These are phyloP conservation scores for Pachliopta kotzebuea DNA, from an alignment of 2,888 invertebrate species.

Conservation along the genomic window DNA sequence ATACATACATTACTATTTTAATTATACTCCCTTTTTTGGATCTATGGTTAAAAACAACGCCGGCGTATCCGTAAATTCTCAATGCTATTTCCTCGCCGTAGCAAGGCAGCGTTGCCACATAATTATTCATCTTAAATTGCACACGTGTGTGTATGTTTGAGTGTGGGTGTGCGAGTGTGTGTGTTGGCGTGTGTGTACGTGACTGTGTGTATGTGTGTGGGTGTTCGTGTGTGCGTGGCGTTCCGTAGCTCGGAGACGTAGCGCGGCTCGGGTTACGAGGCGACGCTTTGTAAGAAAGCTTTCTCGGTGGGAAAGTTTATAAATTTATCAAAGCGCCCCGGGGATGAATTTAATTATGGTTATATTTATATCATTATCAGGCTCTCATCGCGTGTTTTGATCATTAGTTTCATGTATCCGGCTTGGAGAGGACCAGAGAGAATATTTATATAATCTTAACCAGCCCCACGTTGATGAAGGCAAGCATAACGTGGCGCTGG, in stretches of 20 bases:
- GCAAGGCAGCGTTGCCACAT: conserved; percentile 76
- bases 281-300: conserved; percentile 65
- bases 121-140: conserved; percentile 81
- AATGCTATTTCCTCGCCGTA: conserved; percentile 51
- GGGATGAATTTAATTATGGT: conserved; percentile 54
- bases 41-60: background rate
- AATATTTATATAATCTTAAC: too few relatives aligned
- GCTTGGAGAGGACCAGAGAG: too few relatives aligned
- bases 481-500: too few relatives aligned
- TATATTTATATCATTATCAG: background rate
- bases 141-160: conserved; percentile 60
- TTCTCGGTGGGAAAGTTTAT: conserved; percentile 63
- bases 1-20: too few relatives aligned
- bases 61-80: conserved; percentile 43
- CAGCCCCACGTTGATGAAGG: too few relatives aligned
- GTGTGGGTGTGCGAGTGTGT: background rate
- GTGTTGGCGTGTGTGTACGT: too few relatives aligned
- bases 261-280: conserved; percentile 60
- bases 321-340: conserved; percentile 69
- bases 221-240: too few relatives aligned
- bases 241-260: conserved; percentile 29
- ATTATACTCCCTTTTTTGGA: too few relatives aligned
- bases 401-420: background rate
- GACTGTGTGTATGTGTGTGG: too few relatives aligned
- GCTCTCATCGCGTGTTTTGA: background rate